A percentile compares a stretch with the other conserved stretches of the same genome.
Evolutionary conservation across 1,140 invertebrate species (phyloP).

Genomic region (Diorhabda carinulata): DNA sequence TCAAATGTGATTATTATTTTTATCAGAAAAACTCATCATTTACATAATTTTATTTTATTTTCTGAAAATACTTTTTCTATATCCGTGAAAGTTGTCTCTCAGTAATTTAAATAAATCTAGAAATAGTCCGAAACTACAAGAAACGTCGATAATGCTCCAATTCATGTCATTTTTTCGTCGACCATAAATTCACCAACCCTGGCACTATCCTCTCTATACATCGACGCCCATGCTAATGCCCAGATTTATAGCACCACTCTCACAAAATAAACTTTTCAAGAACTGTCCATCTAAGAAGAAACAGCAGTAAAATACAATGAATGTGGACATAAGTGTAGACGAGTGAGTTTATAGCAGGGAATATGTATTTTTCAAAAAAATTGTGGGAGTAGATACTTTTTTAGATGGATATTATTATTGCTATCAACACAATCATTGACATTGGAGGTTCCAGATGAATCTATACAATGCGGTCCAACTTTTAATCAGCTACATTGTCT

Average conservation of each 20-base stretch:
- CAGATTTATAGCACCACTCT: constrained; percentile 7
- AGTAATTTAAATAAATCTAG: background rate
- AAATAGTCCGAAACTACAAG: background rate
- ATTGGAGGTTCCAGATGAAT: no score
- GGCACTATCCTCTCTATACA: background rate
- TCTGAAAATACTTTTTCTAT: no score
- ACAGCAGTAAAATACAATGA: constrained; percentile 6
- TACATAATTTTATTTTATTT: no score
- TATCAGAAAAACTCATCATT: no score
- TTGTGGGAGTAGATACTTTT: no score
- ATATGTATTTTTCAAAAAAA: background rate
- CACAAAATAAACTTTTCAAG: constrained; percentile 12
- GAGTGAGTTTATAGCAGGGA: background rate
- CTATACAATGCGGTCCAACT: no score
- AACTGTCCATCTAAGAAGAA: background rate
- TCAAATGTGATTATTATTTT: no score
- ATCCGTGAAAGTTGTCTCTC: no score
- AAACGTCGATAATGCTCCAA: background rate
- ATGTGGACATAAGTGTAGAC: background rate
- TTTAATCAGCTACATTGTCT: no score
- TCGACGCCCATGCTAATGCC: constrained; percentile 13
- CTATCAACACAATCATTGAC: no score
- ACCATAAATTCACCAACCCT: background rate
- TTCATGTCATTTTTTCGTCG: background rate
- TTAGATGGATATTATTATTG: no score